Evolutionary conservation across 2,888 invertebrate genomes (phyloP), one percentile per base, ranked within the genome.

Genomic region (Carterocephalus palaemon): DNA sequence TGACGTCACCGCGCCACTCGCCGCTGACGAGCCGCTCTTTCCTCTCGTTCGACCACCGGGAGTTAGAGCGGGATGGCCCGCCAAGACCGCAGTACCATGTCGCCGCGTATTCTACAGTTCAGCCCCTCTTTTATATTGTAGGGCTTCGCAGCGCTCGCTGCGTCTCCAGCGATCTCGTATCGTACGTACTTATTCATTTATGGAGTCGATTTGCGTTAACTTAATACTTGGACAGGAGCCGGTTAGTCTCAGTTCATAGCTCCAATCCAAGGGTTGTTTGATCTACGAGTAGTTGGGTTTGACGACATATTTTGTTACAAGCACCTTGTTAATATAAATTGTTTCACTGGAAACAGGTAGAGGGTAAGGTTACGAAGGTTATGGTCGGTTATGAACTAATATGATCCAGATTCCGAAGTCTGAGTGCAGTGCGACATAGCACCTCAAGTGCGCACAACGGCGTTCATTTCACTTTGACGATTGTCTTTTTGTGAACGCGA

Each of bases 1-100:
- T 80, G 82, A 82, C 82, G 80, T 81, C 80, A 80, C 73, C 66
- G 67, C 54, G 48, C 54, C 54, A 55, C 58, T 41, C 19, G 41
- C 41, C 41, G 24, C 40, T 40, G 40, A 23, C 40, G 52, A 52
- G 43, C 49, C 51, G 49, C 52, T 28, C 34, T 31, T 22, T 22
- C 22, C 31, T 58, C 56, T 43, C 51, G 10, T 37, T 59, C 52
- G 20, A 22, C 7, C 41, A 6, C 42, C 19, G 16, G n/a, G 24
- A 7, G 43, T 13, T 6, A 1, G 45, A 52, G n/a, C 12, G 53
- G 34, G 56, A 52, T 28, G 46, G 42, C 38, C 16, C 31, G 37
- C 40, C 46, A 48, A 54, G 59, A 56, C 60, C 56, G 62, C 61
- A 60, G 62, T 59, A 51, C 57, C 54, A 53, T 53, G 54, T 54